A percentile compares a stretch with the other conserved stretches of the same genome.
Evolutionary conservation across 2,797 vertebrate species (phyloP).

Genomic region (Sarcoramphus papa): DNA sequence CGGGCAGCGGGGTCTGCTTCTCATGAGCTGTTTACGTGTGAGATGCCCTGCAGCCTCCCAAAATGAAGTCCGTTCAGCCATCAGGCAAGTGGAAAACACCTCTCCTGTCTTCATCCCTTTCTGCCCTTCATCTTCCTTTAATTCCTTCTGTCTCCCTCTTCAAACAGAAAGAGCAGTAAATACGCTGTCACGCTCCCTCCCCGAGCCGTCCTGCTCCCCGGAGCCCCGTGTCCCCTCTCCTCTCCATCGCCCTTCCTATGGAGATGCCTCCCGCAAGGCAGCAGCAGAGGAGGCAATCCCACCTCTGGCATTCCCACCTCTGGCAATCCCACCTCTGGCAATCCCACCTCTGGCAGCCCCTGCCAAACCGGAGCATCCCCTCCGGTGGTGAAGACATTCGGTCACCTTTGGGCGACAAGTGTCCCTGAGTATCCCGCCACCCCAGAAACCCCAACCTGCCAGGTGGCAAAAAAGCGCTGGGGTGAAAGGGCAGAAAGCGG

Average conservation of each 20-base stretch:
- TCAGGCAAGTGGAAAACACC: neutral
- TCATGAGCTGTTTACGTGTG: neutral
- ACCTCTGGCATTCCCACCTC: no score
- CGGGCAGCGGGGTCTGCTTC: fast-evolving
- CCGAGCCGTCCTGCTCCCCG: fast-evolving
- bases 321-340: neutral
- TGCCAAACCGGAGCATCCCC: neutral
- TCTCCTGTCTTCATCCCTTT: neutral
- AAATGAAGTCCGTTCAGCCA: neutral
- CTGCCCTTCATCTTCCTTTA: neutral
- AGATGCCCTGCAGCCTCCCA: neutral
- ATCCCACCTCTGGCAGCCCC: neutral
- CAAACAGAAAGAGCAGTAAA: neutral
- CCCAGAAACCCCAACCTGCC: neutral
- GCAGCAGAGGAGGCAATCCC: neutral
- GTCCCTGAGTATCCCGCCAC: fast-evolving
- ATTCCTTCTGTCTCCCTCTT: neutral
- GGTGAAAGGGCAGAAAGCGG: fast-evolving
- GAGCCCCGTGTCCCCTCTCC: neutral
- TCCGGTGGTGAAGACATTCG: neutral
- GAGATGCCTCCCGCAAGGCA: neutral
- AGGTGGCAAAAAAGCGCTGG: neutral
- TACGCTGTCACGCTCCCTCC: fast-evolving
- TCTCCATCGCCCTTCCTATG: fast-evolving
- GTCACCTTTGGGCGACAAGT: neutral